phyloP scores from a whole-genome alignment of 2,113 vertebrate genomes.

The Carlito syrichta region DNA sequence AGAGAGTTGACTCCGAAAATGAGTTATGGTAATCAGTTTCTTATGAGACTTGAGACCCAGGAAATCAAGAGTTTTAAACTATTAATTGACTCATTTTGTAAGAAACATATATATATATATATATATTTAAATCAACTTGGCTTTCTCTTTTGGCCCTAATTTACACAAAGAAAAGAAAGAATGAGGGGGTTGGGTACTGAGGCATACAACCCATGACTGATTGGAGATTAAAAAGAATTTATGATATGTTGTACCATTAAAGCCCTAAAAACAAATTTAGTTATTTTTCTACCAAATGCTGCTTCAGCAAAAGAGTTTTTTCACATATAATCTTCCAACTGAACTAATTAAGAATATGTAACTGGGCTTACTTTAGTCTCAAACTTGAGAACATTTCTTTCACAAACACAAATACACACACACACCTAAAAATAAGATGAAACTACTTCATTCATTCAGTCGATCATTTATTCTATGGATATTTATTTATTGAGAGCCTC shows the following conservation, averaged over 20 bases:
- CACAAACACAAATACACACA: not conserved
- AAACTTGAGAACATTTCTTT: conserved; percentile 10
- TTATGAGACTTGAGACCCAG: conserved; percentile 61
- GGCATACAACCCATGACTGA: not conserved
- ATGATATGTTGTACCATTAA: conserved; percentile 17
- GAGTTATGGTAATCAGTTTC: conserved; percentile 72
- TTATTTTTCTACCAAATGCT: conserved; percentile 12
- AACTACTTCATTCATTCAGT: not conserved
- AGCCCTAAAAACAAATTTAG: conserved; percentile 15
- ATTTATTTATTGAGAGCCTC: not conserved
- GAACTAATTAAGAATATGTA: conserved; percentile 29
- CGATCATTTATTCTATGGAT: not conserved
- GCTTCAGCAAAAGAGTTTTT: not conserved
- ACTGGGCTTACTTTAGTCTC: not conserved
- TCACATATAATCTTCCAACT: conserved; percentile 18
- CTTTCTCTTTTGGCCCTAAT: conserved; percentile 53
- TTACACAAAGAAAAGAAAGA: conserved; percentile 52
- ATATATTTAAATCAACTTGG: conserved; percentile 66
- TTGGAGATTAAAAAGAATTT: not conserved
- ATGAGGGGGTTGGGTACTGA: not conserved
- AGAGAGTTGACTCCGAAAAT: conserved; percentile 69
- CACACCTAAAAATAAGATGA: not conserved
- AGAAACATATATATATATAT: conserved; percentile 66
- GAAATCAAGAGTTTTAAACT: conserved; percentile 72
- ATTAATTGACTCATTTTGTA: conserved; percentile 71